These are phyloP conservation scores for Leucophenga maculata DNA, from an alignment of 2,888 invertebrate genomes.

Conservation along the genomic window DNA sequence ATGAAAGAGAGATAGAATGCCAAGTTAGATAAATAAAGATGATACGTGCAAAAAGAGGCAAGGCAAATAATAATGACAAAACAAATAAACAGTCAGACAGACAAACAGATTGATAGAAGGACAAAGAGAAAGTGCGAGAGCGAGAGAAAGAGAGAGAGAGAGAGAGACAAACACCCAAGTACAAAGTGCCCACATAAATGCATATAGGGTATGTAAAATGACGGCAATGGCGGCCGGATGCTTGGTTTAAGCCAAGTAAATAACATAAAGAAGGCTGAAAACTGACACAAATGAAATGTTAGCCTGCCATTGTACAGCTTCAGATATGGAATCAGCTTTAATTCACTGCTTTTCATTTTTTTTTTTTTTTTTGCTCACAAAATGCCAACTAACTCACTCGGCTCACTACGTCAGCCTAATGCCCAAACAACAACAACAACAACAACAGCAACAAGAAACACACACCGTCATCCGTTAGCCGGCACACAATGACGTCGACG, in stretches of 20 bases:
- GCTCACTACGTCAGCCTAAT: neutral
- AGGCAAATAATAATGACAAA: slow-evolving; percentile 19
- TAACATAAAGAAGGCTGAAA: slow-evolving; percentile 1
- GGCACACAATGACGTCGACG: neutral
- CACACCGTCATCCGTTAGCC: neutral
- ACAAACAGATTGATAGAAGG: neutral
- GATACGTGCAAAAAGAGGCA: neutral
- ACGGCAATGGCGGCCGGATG: neutral
- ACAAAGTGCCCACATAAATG: too few species aligned
- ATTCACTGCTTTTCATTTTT: neutral
- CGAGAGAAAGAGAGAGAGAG: too few species aligned
- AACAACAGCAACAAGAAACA: neutral
- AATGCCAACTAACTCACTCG: slow-evolving; percentile 3
- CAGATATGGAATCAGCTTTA: neutral
- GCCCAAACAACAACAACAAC: neutral
- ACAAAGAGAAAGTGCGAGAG: neutral
- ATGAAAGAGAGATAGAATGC: neutral
- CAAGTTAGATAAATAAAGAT: neutral
- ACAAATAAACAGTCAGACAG: slow-evolving; percentile 19
- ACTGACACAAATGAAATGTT: slow-evolving; percentile 24
- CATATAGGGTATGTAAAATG: neutral
- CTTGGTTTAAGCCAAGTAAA: neutral
- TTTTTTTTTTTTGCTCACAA: neutral
- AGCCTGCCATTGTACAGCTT: slow-evolving; percentile 7
- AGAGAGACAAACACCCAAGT: too few species aligned